Percentiles rank a stretch among this genome's conserved stretches.
phyloP scores from a whole-genome alignment of 2,113 vertebrate genomes.

The Macaca mulatta region DNA sequence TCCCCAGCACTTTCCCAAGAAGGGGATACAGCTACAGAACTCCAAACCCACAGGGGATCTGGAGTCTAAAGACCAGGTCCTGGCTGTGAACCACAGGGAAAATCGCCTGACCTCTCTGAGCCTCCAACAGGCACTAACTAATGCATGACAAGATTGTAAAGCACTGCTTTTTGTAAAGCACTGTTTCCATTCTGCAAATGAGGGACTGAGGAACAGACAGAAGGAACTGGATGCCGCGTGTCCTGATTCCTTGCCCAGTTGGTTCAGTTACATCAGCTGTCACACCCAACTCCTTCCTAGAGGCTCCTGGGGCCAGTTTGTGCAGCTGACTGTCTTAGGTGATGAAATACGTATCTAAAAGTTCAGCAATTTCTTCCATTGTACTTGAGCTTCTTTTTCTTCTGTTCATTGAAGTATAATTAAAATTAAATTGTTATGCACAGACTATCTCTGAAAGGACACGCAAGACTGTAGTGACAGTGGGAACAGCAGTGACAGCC shows the following conservation, averaged over 20 bases:
- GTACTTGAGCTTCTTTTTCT: neutral
- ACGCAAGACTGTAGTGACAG: neutral
- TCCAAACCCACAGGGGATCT: neutral
- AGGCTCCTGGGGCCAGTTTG: neutral
- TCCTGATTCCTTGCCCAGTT: neutral
- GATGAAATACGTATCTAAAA: conserved; percentile 15
- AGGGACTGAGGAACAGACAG: neutral
- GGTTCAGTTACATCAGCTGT: neutral
- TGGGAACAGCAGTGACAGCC: neutral
- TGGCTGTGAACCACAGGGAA: neutral
- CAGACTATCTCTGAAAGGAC: neutral
- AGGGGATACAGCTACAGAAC: rapidly evolving
- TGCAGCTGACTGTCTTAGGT: neutral
- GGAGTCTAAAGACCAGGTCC: neutral
- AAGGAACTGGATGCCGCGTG: neutral
- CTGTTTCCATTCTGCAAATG: neutral
- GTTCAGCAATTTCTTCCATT: neutral
- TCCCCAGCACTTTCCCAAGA: neutral
- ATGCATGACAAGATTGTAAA: neutral
- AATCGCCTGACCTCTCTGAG: neutral
- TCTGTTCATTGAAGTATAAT: neutral
- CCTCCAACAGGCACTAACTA: neutral
- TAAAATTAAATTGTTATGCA: neutral
- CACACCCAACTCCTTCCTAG: neutral
- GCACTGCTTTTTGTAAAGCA: neutral